These are phyloP conservation scores for Bedellia somnulentella DNA, from an alignment of 2,888 invertebrate genomes.

Conservation along the genomic window DNA sequence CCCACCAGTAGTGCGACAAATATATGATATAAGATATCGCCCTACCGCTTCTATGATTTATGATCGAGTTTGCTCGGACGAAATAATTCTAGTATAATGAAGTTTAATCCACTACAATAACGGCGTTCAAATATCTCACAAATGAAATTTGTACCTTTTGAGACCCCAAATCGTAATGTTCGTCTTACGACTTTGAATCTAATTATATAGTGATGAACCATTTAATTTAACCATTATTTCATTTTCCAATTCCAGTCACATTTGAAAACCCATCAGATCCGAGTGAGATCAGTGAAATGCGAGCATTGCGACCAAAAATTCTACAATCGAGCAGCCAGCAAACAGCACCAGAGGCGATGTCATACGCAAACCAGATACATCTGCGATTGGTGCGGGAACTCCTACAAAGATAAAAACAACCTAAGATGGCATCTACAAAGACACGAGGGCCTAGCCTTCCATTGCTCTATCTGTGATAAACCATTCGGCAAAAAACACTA, in stretches of 20 bases:
- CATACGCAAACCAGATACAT: conserved; percentile 36
- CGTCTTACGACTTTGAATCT: too few species aligned
- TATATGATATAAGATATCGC: too few species aligned
- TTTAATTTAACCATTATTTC: too few species aligned
- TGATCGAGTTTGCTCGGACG: too few species aligned
- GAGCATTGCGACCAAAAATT: conserved; percentile 48
- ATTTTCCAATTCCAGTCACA: conserved; percentile 33
- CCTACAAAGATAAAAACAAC: conserved; percentile 41
- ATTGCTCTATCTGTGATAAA: conserved; percentile 42
- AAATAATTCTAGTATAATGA: too few species aligned
- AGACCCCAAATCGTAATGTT: too few species aligned
- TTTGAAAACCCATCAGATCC: conserved; percentile 37
- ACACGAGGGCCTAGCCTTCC: conserved; percentile 35
- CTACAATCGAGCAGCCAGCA: conserved; percentile 29
- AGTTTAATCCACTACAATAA: too few species aligned
- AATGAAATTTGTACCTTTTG: too few species aligned
- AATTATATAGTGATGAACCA: too few species aligned
- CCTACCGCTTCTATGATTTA: too few species aligned
- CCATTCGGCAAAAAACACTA: conserved; percentile 27
- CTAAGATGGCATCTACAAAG: conserved; percentile 35
- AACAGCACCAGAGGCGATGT: conserved; percentile 25
- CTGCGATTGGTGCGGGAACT: conserved; percentile 36
- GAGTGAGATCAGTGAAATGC: conserved; percentile 33
- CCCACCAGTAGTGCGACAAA: too few species aligned
- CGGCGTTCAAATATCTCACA: too few species aligned